A percentile compares a stretch with the other conserved stretches of the same genome.
Conservation (phyloP, 2,113 vertebrate genomes). For the Ibidorhyncha struthersii region DNA sequence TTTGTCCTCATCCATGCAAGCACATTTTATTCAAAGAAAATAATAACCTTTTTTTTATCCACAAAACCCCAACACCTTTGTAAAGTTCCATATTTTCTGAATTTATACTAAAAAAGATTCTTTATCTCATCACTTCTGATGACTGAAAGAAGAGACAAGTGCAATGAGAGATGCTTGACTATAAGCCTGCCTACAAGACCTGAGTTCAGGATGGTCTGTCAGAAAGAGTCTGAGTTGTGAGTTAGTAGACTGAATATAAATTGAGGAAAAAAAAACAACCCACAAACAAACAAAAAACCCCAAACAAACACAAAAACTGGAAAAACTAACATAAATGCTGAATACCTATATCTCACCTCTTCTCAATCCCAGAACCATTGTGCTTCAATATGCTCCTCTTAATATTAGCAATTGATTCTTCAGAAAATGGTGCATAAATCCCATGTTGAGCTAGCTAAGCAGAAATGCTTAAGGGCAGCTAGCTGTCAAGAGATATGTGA, state of each 20-base stretch:
- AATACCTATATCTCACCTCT: neutral
- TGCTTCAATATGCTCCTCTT: neutral
- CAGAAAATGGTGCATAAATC: neutral
- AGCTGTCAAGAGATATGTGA: neutral
- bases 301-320: neutral
- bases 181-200: neutral
- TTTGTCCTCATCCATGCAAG: neutral
- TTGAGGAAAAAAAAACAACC: neutral
- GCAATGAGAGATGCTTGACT: neutral
- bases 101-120: neutral
- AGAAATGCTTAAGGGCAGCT: neutral
- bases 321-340: neutral
- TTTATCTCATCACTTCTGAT: neutral
- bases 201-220: neutral
- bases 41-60: neutral
- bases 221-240: neutral
- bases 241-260: neutral
- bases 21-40: neutral
- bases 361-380: neutral
- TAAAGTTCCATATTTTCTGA: neutral
- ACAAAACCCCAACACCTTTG: neutral
- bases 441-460: neutral
- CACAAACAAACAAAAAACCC: too few species aligned
- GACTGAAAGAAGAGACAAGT: neutral
- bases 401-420: neutral